Conservation (phyloP, 2,888 invertebrate genomes). For the Rhagophthalmus giganteus region DNA sequence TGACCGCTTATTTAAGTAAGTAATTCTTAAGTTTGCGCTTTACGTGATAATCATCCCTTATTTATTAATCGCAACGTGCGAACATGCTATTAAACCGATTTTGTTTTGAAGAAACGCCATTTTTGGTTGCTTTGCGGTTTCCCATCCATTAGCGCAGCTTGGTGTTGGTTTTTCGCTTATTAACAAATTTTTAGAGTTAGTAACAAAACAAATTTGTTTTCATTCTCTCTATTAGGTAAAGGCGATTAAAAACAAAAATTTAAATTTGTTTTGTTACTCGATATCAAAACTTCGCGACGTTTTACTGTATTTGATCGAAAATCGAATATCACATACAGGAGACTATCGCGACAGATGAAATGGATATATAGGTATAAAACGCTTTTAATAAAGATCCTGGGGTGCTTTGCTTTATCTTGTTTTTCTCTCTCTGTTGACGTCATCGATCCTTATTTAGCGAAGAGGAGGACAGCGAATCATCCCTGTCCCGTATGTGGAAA, state of each 20-base stretch:
- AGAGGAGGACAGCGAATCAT: slow-evolving; percentile 91
- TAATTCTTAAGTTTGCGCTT: too few relatives aligned
- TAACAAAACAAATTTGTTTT: slow-evolving; percentile 20
- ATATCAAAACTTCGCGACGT: slow-evolving; percentile 4
- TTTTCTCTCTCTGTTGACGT: slow-evolving; percentile 68
- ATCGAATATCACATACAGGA: too few relatives aligned
- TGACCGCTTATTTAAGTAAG: neutral
- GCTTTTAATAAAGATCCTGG: slow-evolving; percentile 48
- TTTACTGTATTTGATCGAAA: slow-evolving; percentile 9
- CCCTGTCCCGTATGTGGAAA: slow-evolving; percentile 95
- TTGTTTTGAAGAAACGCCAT: slow-evolving; percentile 1
- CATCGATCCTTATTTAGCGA: slow-evolving; percentile 84
- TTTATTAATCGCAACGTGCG: too few relatives aligned
- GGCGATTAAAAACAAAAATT: too few relatives aligned
- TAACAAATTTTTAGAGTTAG: slow-evolving; percentile 31
- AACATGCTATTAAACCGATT: too few relatives aligned
- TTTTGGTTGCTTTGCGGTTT: slow-evolving; percentile 48
- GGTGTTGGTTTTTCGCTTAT: slow-evolving; percentile 40
- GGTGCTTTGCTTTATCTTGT: slow-evolving; percentile 57
- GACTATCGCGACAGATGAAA: too few relatives aligned
- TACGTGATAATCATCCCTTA: too few relatives aligned
- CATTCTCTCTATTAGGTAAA: neutral
- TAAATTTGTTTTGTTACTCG: slow-evolving; percentile 19
- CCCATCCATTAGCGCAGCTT: slow-evolving; percentile 42
- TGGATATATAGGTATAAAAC: too few relatives aligned